These are phyloP conservation scores for Pogonognathellus flavescens DNA, from an alignment of 1,140 invertebrate genomes.

Conservation along the genomic window DNA sequence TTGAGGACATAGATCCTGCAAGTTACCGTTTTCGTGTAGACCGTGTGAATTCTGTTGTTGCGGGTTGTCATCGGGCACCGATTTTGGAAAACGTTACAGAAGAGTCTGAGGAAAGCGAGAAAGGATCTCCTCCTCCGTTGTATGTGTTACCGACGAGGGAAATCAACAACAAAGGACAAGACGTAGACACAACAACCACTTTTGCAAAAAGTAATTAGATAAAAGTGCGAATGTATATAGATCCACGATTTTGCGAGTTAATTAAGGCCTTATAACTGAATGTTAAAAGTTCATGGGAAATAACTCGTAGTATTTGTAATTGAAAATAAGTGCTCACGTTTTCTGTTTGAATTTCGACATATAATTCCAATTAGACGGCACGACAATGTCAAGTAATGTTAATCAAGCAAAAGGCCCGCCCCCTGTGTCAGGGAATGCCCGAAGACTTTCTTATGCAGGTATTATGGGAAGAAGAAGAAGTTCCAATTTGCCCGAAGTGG, in stretches of 20 bases:
- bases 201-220: neutral
- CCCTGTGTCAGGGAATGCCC: neutral
- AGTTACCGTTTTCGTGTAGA: slow-evolving; percentile 62
- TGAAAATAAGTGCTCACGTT: slow-evolving; percentile 48
- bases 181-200: neutral
- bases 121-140: neutral
- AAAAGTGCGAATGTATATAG: neutral
- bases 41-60: slow-evolving; percentile 58
- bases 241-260: too few relatives aligned
- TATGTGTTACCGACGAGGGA: neutral
- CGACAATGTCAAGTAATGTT: neutral
- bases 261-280: too few relatives aligned
- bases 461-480: slow-evolving; percentile 52
- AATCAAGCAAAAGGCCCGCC: slow-evolving; percentile 7
- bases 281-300: neutral
- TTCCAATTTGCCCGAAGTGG: slow-evolving; percentile 59
- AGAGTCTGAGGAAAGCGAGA: slow-evolving; percentile 35
- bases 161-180: neutral
- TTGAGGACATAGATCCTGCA: neutral
- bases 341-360: neutral
- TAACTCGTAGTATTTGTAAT: neutral
- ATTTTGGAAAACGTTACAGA: neutral
- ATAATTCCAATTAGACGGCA: neutral
- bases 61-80: slow-evolving; percentile 51
- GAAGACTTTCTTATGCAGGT: slow-evolving; percentile 51